These are phyloP conservation scores for Thunnus thynnus DNA, from an alignment of 2,113 vertebrate species.

Conservation along the genomic window DNA sequence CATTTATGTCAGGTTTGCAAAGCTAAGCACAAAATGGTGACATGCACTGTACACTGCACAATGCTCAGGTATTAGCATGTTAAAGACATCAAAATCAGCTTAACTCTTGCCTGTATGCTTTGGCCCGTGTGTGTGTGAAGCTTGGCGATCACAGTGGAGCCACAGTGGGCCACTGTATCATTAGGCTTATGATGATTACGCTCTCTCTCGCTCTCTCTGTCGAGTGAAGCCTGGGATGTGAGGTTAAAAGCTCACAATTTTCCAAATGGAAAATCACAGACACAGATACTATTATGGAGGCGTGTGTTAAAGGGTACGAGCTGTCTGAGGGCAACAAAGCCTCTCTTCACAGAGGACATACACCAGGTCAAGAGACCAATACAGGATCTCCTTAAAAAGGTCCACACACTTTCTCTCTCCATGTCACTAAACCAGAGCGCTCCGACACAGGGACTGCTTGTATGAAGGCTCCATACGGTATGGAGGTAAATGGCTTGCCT, in stretches of 20 bases:
- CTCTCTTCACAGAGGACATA: constrained; percentile 78
- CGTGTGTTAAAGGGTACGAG: constrained; percentile 66
- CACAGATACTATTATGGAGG: constrained; percentile 79
- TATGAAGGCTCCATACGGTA: constrained; percentile 53
- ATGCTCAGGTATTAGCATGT: constrained; percentile 39
- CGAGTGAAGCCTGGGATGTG: constrained; percentile 46
- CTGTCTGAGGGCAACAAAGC: constrained; percentile 77
- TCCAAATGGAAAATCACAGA: constrained; percentile 80
- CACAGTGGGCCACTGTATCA: constrained; percentile 74
- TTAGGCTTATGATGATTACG: constrained; percentile 63
- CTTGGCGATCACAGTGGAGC: constrained; percentile 44
- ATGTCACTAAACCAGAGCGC: constrained; percentile 61
- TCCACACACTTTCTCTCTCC: constrained; percentile 59
- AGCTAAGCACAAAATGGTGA: constrained; percentile 18
- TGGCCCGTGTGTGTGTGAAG: constrained; percentile 56
- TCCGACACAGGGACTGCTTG: constrained; percentile 73
- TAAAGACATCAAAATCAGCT: constrained; percentile 57
- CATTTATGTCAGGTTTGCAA: neutral
- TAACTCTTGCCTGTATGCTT: constrained; percentile 49
- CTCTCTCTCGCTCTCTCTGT: constrained; percentile 43
- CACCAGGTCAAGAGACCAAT: constrained; percentile 68
- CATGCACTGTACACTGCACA: constrained; percentile 18
- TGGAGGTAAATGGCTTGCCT: constrained; percentile 70
- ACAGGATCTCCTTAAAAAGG: constrained; percentile 67
- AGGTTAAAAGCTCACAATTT: constrained; percentile 74